These are phyloP conservation scores for Erythrolamprus reginae DNA, from an alignment of 2,113 vertebrate genomes.

Conservation along the genomic window DNA sequence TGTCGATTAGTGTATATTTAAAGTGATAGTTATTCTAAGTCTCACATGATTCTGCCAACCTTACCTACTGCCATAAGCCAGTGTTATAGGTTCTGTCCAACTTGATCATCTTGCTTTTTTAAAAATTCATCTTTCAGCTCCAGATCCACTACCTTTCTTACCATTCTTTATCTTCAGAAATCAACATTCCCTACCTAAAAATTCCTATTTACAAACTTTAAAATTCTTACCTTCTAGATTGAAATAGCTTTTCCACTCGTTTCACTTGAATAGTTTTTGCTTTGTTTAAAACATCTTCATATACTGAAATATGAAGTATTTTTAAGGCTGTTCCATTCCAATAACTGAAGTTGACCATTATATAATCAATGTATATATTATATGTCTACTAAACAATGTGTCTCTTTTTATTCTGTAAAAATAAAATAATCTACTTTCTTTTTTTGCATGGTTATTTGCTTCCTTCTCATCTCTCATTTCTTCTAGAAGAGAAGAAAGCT, in stretches of 20 bases:
- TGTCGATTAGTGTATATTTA: too few species aligned
- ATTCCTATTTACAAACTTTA: neutral
- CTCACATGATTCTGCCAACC: neutral
- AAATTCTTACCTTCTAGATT: neutral
- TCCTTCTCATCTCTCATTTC: conserved; percentile 11
- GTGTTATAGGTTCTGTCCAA: neutral
- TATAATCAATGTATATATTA: neutral
- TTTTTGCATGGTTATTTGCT: neutral
- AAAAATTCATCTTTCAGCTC: neutral
- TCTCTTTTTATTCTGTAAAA: neutral
- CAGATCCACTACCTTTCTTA: neutral
- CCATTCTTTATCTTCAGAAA: neutral
- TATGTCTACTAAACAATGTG: neutral
- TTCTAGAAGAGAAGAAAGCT: conserved; percentile 94
- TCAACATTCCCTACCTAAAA: neutral
- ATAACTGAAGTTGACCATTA: neutral
- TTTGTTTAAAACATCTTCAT: neutral
- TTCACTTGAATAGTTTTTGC: neutral
- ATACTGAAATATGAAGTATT: neutral
- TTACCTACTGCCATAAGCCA: neutral
- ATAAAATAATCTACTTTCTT: neutral
- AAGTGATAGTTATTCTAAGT: too few species aligned
- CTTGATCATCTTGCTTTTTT: neutral
- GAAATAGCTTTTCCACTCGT: neutral
- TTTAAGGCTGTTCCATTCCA: neutral